These are phyloP conservation scores for Anguilla obscura DNA, from an alignment of 2,797 vertebrate genomes.

Conservation along the genomic window DNA sequence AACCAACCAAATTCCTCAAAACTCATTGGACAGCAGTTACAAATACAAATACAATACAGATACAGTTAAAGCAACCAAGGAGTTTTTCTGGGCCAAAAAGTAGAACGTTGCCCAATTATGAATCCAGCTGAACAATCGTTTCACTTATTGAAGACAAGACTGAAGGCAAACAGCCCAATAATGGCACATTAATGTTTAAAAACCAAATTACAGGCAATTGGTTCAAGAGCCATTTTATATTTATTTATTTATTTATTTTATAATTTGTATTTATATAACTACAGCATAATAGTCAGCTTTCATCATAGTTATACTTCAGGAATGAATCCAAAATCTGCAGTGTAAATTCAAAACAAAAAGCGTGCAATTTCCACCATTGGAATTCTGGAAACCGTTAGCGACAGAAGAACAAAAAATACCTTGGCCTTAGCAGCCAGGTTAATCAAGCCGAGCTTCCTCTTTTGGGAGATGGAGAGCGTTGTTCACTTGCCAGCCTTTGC, in stretches of 20 bases:
- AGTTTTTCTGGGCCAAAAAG: too few species aligned
- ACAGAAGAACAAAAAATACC: conserved; percentile 69
- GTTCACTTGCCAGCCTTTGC: conserved; percentile 53
- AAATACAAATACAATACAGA: neutral
- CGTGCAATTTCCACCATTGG: conserved; percentile 61
- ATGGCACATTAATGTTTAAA: neutral
- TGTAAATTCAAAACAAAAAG: conserved; percentile 63
- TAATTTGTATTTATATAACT: conserved; percentile 28
- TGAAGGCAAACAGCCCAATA: too few species aligned
- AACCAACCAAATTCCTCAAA: neutral
- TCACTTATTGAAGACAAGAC: too few species aligned
- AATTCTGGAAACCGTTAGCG: conserved; percentile 60
- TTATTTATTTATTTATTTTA: conserved; percentile 1
- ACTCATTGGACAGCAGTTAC: too few species aligned
- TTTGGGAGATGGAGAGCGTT: conserved; percentile 22
- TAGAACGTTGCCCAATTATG: too few species aligned
- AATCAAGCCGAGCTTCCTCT: conserved; percentile 69
- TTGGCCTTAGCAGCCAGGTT: conserved; percentile 61
- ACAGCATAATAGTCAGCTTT: conserved; percentile 50
- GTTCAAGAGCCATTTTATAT: conserved; percentile 5
- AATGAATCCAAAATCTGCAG: conserved; percentile 30
- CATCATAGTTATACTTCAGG: conserved; percentile 43
- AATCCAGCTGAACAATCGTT: too few species aligned
- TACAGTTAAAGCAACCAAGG: neutral
- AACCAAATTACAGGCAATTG: conserved; percentile 11